Conservation (phyloP, 2,113 vertebrate species). For the Agelaius phoeniceus region DNA sequence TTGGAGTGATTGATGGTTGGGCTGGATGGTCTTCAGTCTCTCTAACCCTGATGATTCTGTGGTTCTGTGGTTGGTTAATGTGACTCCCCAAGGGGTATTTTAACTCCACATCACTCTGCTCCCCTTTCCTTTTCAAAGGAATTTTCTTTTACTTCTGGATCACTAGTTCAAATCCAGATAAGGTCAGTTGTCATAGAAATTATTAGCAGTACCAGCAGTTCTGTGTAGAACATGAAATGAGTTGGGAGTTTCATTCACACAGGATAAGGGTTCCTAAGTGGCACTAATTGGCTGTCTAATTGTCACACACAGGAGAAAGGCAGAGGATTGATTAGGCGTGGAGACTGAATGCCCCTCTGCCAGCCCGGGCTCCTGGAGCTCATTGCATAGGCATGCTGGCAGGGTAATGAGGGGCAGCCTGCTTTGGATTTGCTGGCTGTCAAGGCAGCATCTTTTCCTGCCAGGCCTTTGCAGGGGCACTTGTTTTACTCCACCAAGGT, state of each 20-base stretch:
- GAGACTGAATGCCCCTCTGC: conserved; percentile 56
- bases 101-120: neutral
- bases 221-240: conserved; percentile 8
- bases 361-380: neutral
- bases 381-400: neutral
- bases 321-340: conserved; percentile 53
- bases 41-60: neutral
- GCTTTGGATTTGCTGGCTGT: conserved; percentile 17
- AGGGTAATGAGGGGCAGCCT: conserved; percentile 50
- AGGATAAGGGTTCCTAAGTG: conserved; percentile 27
- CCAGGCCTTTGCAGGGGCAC: conserved; percentile 5
- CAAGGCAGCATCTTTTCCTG: conserved; percentile 24
- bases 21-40: neutral
- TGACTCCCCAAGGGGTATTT: neutral
- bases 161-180: conserved; percentile 19
- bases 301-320: conserved; percentile 36
- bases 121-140: neutral
- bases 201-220: conserved; percentile 17
- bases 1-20: neutral
- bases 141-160: conserved; percentile 22
- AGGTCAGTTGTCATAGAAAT: conserved; percentile 56
- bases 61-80: neutral
- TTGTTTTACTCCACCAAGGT: conserved; percentile 54
- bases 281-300: conserved; percentile 66
- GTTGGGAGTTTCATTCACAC: conserved; percentile 38